Percentiles rank a stretch among this genome's conserved stretches.
Conservation (phyloP, 1,140 invertebrate species). For the Notospermus geniculatus region DNA sequence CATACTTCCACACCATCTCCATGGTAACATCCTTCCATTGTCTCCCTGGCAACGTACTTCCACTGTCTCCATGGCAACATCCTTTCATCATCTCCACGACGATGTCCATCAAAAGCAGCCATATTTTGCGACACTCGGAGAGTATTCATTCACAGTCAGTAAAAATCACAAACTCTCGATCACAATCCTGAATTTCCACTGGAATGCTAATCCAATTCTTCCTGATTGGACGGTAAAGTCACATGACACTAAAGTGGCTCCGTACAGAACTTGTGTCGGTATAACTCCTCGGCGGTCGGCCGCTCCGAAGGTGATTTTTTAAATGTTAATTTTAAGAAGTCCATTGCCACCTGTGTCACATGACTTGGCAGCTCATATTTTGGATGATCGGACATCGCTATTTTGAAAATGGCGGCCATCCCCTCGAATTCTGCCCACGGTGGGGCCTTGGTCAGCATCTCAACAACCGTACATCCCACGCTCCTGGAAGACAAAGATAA, state of each 20-base stretch:
- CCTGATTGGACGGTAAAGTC: too few relatives aligned
- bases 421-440: slow-evolving; percentile 52
- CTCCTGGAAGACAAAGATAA: slow-evolving; percentile 46
- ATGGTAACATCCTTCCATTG: too few relatives aligned
- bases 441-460: slow-evolving; percentile 52
- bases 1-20: too few relatives aligned
- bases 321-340: slow-evolving; percentile 47
- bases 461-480: slow-evolving; percentile 54
- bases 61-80: too few relatives aligned
- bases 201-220: too few relatives aligned
- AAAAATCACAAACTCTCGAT: too few relatives aligned
- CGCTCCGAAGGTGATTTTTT: slow-evolving; percentile 34
- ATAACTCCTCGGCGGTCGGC: slow-evolving; percentile 46
- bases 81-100: too few relatives aligned
- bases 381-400: slow-evolving; percentile 48
- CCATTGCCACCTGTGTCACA: slow-evolving; percentile 30
- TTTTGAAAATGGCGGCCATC: slow-evolving; percentile 55
- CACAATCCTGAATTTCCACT: too few relatives aligned
- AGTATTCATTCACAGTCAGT: too few relatives aligned
- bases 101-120: too few relatives aligned
- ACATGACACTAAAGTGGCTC: slow-evolving; percentile 13
- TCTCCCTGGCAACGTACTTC: too few relatives aligned
- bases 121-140: too few relatives aligned
- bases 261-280: slow-evolving; percentile 40
- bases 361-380: slow-evolving; percentile 43